These are phyloP conservation scores for Etheostoma perlongum DNA, from an alignment of 2,797 vertebrate species.

Conservation along the genomic window DNA sequence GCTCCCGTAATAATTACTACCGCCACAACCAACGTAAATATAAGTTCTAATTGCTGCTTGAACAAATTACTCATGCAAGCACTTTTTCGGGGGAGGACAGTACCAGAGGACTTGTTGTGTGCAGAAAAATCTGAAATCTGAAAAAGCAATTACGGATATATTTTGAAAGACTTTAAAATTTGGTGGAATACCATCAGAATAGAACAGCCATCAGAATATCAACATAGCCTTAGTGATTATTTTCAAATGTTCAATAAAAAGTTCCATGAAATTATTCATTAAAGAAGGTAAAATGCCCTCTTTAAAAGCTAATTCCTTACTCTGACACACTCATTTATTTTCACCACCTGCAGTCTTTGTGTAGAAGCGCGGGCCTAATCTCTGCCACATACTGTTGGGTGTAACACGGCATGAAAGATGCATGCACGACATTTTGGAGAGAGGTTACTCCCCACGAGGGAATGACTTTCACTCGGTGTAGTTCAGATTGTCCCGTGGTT, in stretches of 20 bases:
- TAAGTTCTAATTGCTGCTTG: no score
- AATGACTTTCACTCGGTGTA: conserved; percentile 11
- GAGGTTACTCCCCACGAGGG: conserved; percentile 21
- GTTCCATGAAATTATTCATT: background rate
- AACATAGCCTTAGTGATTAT: background rate
- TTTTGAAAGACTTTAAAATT: background rate
- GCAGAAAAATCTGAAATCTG: background rate
- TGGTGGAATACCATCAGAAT: background rate
- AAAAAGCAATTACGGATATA: background rate
- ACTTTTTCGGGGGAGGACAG: no score
- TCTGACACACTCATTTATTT: conserved; percentile 48
- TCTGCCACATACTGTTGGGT: conserved; percentile 30
- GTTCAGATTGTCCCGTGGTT: background rate
- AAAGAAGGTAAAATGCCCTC: background rate
- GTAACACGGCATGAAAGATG: conserved; percentile 54
- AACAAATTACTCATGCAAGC: no score
- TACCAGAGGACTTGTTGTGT: no score
- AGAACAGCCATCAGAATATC: no score
- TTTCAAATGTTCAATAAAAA: conserved; percentile 6
- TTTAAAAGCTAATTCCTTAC: background rate
- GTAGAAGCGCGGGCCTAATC: conserved; percentile 32
- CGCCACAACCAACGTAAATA: no score
- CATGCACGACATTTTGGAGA: conserved; percentile 42
- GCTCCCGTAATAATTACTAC: no score
- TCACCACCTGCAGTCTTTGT: conserved; percentile 33